Percentiles rank a stretch among this genome's conserved stretches.
Conservation (phyloP, 2,888 invertebrate species). For the Ferrisia virgata region DNA sequence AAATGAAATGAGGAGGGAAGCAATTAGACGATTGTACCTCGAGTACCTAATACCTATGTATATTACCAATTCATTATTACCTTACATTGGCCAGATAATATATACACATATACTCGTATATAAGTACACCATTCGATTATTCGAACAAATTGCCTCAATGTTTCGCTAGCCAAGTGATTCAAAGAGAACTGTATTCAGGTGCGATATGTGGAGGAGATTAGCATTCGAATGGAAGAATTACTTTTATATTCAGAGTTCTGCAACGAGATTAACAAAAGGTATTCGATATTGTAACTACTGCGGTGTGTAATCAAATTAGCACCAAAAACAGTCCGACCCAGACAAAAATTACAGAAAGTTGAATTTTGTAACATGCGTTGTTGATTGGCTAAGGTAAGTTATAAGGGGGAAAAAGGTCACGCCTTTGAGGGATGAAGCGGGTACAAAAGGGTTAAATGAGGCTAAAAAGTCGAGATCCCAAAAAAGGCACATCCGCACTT, state of each 20-base stretch:
- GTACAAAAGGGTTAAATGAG: too few relatives aligned
- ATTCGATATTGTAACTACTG: background rate
- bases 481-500: too few relatives aligned
- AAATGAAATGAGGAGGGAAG: background rate
- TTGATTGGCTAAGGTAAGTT: too few relatives aligned
- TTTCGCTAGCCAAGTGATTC: background rate
- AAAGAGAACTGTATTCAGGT: background rate
- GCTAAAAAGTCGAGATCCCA: too few relatives aligned
- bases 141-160: background rate
- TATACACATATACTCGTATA: background rate
- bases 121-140: background rate
- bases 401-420: too few relatives aligned
- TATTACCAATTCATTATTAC: background rate
- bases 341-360: too few relatives aligned
- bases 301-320: too few relatives aligned
- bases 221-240: background rate
- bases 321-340: too few relatives aligned
- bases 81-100: background rate
- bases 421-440: too few relatives aligned
- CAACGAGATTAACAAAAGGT: background rate
- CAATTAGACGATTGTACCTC: slow-evolving; percentile 6
- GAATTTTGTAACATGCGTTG: too few relatives aligned
- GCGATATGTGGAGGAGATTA: background rate
- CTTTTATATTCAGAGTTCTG: background rate
- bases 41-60: background rate